Percentiles rank a stretch among this genome's conserved stretches.
Conservation (phyloP, 2,113 vertebrate genomes). For the Rhineura floridana region DNA sequence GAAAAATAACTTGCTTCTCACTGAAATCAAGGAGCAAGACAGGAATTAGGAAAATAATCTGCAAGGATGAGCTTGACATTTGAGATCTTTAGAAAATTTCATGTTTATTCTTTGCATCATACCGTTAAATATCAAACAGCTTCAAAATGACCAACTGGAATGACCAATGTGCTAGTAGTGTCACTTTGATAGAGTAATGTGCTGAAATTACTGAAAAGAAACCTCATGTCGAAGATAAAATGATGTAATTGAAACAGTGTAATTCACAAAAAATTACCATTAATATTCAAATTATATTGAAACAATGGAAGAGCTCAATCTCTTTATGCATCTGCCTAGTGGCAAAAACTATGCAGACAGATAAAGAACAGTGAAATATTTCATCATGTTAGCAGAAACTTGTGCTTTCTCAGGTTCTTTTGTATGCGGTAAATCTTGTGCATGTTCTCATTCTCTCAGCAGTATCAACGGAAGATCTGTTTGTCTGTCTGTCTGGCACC, state of each 20-base stretch:
- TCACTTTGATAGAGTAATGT: neutral
- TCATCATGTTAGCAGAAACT: conserved; percentile 24
- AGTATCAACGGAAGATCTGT: too few relatives aligned
- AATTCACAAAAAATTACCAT: neutral
- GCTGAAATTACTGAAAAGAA: neutral
- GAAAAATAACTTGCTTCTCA: too few relatives aligned
- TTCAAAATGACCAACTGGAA: neutral
- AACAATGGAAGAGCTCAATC: neutral
- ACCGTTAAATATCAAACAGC: neutral
- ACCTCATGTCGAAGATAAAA: neutral
- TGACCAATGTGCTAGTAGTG: neutral
- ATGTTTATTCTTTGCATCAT: neutral
- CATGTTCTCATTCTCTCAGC: neutral
- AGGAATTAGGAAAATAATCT: too few relatives aligned
- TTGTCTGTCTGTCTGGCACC: too few relatives aligned
- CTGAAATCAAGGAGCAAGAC: too few relatives aligned
- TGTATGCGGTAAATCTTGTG: neutral
- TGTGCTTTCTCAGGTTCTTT: conserved; percentile 49
- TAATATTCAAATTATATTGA: conserved; percentile 28
- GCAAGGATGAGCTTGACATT: too few relatives aligned
- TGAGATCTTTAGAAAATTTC: too few relatives aligned
- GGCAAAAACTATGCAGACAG: neutral
- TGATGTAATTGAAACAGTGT: conserved; percentile 16
- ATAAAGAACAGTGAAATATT: conserved; percentile 12
- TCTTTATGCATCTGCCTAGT: conserved; percentile 10